These are phyloP conservation scores for Priocnemis perturbator DNA, from an alignment of 2,888 invertebrate species.

Conservation along the genomic window DNA sequence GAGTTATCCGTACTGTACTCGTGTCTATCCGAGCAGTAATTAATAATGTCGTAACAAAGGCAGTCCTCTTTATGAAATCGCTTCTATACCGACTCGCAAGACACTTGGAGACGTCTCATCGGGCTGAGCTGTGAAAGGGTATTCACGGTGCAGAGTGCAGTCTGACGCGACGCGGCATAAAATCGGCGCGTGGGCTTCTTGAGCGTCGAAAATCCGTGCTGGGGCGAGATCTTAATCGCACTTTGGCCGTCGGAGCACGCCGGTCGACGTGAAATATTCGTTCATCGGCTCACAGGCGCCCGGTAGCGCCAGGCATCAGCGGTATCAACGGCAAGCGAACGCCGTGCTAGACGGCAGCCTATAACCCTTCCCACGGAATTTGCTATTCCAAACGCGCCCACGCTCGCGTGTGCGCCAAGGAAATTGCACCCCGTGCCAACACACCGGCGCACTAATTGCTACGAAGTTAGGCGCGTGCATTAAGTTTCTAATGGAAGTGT, in stretches of 20 bases:
- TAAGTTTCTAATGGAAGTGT: slow-evolving; percentile 53
- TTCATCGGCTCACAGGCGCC: slow-evolving; percentile 3
- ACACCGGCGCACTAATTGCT: slow-evolving; percentile 40
- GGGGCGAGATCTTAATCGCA: slow-evolving; percentile 23
- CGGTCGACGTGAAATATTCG: slow-evolving; percentile 24
- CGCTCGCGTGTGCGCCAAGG: slow-evolving; percentile 42
- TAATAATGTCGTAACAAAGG: too few species aligned
- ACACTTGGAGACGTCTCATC: too few species aligned
- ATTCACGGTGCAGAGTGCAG: too few species aligned
- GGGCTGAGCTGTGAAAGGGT: too few species aligned
- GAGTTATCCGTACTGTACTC: too few species aligned
- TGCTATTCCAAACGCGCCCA: slow-evolving; percentile 46
- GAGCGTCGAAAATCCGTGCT: neutral
- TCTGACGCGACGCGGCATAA: neutral
- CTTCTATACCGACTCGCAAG: too few species aligned
- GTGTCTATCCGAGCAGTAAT: too few species aligned
- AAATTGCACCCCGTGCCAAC: slow-evolving; percentile 46
- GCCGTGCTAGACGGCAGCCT: neutral
- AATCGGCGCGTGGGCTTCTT: neutral
- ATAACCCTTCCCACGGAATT: slow-evolving; percentile 38
- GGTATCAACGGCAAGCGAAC: neutral
- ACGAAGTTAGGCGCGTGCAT: slow-evolving; percentile 51
- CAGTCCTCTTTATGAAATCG: too few species aligned
- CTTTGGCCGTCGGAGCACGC: slow-evolving; percentile 10
- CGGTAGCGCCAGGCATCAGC: neutral